Evolutionary conservation across 1,140 invertebrate genomes (phyloP), one percentile per base, ranked within the genome.

Genomic region (Nasonia vitripennis): DNA sequence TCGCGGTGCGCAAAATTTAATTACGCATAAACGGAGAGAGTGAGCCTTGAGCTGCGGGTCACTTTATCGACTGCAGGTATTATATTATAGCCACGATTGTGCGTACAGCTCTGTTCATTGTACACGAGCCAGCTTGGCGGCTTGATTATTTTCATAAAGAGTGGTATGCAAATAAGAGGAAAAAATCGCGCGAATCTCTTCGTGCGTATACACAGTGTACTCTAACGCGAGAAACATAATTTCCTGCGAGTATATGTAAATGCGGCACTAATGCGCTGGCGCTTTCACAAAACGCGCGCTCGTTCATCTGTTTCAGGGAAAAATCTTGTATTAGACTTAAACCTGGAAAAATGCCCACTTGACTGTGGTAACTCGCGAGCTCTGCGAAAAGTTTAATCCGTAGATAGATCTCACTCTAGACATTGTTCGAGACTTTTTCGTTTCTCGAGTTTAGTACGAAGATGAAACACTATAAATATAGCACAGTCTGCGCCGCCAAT

Each of bases 271-370:
- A 62, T 62, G 55, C 7, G n/a, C 68, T 78, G 23, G 37, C 73
- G 37, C 31, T 12, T 74, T 75, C 34, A 45, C 37, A 41, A 75
- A 45, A 75, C 41, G 73, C 37, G 2, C 17, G 73, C 17, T 45
- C 73, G 45, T 75, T 75, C 73, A 75, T 75, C 73, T 34, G 12
- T 2, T 37, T 75, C 73, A n/a, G 37, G 17, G 37, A 45, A 34
- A 45, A 75, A 34, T 75, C 73, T 34, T 41, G 73, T 34, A 41
- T 75, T 41, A 41, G 5, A 45, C 73, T 75, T n/a, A 17, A 37
- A 20, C 34, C 73, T 75, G 73, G 34, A 75, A 75, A 75, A 75
- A 34, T 75, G 73, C 73, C 37, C 73, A 75, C 73, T 75, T 75
- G 45, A 75, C 73, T 41, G 17, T 37, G 37, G 12, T n/a, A 41